Conservation (phyloP, 2,797 vertebrate species). For the Sebastes jordani region DNA sequence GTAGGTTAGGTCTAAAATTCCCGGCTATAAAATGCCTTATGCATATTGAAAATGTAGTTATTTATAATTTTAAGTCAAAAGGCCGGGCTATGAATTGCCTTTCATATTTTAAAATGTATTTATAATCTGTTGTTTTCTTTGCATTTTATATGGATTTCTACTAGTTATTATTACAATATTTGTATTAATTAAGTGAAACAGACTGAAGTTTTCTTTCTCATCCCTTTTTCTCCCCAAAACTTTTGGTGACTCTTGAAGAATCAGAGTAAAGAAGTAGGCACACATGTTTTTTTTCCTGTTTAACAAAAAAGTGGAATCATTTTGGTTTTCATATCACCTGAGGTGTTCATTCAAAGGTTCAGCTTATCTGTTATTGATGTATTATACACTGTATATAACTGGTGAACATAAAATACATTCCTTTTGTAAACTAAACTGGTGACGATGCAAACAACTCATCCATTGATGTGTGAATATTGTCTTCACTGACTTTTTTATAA, state of each 20-base stretch:
- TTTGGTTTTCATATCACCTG: neutral
- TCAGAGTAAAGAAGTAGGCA: neutral
- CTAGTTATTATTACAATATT: neutral
- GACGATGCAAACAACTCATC: neutral
- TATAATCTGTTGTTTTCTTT: slow-evolving; percentile 1
- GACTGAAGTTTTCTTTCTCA: slow-evolving; percentile 1
- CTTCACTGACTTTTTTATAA: slow-evolving; percentile 2
- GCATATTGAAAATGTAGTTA: neutral
- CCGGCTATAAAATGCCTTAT: neutral
- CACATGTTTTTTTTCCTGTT: neutral
- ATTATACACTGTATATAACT: slow-evolving; percentile 31
- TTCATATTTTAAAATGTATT: neutral
- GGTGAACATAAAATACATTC: neutral
- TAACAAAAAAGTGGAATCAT: neutral
- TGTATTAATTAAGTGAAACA: slow-evolving; percentile 2
- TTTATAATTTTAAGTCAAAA: neutral
- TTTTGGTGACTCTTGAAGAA: neutral
- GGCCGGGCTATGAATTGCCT: neutral
- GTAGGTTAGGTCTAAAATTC: neutral
- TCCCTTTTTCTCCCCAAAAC: neutral
- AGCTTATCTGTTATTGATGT: neutral
- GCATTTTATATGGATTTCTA: neutral
- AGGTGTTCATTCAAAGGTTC: neutral
- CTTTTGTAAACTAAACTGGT: slow-evolving; percentile 14
- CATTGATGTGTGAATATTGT: neutral